Conservation (phyloP, 2,797 vertebrate species). For the Eupleurogrammus muticus region DNA sequence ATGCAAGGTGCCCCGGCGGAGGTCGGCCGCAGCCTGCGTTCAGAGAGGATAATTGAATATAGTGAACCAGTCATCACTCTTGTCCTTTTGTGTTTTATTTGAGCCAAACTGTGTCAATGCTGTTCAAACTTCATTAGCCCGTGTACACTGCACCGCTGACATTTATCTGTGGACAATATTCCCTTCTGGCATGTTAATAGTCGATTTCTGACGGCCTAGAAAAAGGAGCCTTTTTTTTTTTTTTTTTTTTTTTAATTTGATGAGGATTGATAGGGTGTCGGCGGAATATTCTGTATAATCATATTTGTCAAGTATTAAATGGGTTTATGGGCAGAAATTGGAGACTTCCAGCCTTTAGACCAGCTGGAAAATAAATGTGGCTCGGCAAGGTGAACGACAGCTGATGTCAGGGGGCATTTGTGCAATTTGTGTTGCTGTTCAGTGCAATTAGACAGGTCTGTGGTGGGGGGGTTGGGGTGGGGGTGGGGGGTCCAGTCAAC, state of each 20-base stretch:
- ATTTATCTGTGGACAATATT: slow-evolving; percentile 53
- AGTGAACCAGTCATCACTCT: slow-evolving; percentile 70
- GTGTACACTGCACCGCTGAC: slow-evolving; percentile 57
- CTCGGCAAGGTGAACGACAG: slow-evolving; percentile 15
- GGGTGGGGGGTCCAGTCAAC: background rate
- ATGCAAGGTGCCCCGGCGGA: slow-evolving; percentile 46
- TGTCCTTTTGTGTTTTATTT: slow-evolving; percentile 61
- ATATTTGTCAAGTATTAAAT: slow-evolving; percentile 33
- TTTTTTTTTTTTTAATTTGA: slow-evolving; percentile 54
- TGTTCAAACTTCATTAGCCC: slow-evolving; percentile 75
- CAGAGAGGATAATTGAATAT: slow-evolving; percentile 72
- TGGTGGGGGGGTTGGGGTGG: slow-evolving; percentile 16
- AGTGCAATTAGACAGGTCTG: slow-evolving; percentile 3
- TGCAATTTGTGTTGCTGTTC: slow-evolving; percentile 20
- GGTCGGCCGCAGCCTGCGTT: slow-evolving; percentile 47
- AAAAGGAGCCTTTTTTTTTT: slow-evolving; percentile 22
- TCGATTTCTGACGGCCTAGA: slow-evolving; percentile 38
- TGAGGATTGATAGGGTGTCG: slow-evolving; percentile 31
- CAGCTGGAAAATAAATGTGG: slow-evolving; percentile 1
- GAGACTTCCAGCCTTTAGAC: background rate
- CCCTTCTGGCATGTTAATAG: slow-evolving; percentile 56
- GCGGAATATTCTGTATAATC: slow-evolving; percentile 31
- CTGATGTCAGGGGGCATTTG: slow-evolving; percentile 24
- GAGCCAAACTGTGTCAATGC: slow-evolving; percentile 57
- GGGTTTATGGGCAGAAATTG: slow-evolving; percentile 16